Conservation (phyloP, 2,797 vertebrate genomes). For the Manis pentadactyla region DNA sequence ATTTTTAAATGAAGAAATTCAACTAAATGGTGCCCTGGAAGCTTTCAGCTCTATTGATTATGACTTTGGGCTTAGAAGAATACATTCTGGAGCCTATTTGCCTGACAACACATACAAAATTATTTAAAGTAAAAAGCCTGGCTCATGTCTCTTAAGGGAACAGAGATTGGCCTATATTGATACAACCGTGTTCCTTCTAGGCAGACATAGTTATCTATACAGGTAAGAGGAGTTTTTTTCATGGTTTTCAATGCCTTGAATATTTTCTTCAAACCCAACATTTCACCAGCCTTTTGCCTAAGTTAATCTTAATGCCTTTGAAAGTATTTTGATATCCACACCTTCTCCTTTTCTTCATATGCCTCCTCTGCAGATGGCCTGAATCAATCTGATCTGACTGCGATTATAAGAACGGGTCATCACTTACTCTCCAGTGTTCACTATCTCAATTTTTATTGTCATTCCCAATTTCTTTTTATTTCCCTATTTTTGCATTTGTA, state of each 20-base stretch:
- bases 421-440: slow-evolving; percentile 42
- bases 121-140: not conserved
- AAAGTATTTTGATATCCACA: slow-evolving; percentile 51
- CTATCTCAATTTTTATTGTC: slow-evolving; percentile 55
- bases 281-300: slow-evolving; percentile 23
- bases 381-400: slow-evolving; percentile 36
- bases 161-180: not conserved
- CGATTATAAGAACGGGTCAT: slow-evolving; percentile 63
- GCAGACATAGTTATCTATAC: not conserved
- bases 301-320: slow-evolving; percentile 52
- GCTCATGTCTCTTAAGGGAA: not conserved
- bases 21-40: not conserved
- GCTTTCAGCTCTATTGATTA: not conserved
- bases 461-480: slow-evolving; percentile 40
- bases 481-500: not conserved
- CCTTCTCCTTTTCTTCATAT: not conserved
- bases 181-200: not conserved
- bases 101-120: not conserved
- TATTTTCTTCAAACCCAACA: slow-evolving; percentile 59
- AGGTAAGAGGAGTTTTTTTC: not conserved
- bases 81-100: not conserved
- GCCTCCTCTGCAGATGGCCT: not conserved
- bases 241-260: slow-evolving; percentile 8
- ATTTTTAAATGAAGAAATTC: not conserved
- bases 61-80: not conserved